Base-by-base conservation (phyloP, 2,113 vertebrate genomes). In the Nibea albiflora region DNA sequence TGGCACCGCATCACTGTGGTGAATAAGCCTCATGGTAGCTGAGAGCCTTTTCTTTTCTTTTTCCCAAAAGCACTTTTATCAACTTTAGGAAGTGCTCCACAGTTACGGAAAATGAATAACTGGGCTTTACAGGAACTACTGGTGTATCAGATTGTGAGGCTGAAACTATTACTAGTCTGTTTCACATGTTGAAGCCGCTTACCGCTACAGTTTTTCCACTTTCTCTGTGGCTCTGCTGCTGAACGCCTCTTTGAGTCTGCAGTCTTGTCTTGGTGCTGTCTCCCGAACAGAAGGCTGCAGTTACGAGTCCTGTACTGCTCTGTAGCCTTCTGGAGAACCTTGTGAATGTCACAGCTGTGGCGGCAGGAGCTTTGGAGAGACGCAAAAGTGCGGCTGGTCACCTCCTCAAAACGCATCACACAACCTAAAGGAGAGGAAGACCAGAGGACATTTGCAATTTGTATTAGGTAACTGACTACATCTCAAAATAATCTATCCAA, bases 271-370 rank as follows among this genome's bases (percentile, higher is more conserved):
- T 77, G 70, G 57, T 71, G 1, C 39, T 78, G 50, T 72, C 28
- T 68, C 44, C 54, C 66, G 1, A 44, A 16, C 17, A 67, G 54
- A 1, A 67, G 50, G 60, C 61, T 71, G 24, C 66, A 39, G 8
- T 31, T 83, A 26, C 14, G 62, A 4, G 73, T 54, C 75, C 81
- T 92, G 79, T 90, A 91, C 1, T 9, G 26, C 58, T 89, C 78
- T 2, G 86, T 91, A 54, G 93, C 91, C 52, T 86, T 78, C 76
- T 85, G 76, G 11, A 94, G 89, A 16, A 76, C 84, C 61, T 39
- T 81, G 79, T 94, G 93, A 85, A 92, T 88, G 78, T 93, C 91
- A 72, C 93, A 94, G 83, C 71, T 89, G 83, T 90, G 80, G 54
- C 6, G 60, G 70, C 84, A 89, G 46, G 88, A 78, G 39, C 75